Percentiles rank a stretch among this genome's conserved stretches.
These are phyloP conservation scores for Eulemur albifrons DNA, from an alignment of 2,797 vertebrate species.

Conservation along the genomic window DNA sequence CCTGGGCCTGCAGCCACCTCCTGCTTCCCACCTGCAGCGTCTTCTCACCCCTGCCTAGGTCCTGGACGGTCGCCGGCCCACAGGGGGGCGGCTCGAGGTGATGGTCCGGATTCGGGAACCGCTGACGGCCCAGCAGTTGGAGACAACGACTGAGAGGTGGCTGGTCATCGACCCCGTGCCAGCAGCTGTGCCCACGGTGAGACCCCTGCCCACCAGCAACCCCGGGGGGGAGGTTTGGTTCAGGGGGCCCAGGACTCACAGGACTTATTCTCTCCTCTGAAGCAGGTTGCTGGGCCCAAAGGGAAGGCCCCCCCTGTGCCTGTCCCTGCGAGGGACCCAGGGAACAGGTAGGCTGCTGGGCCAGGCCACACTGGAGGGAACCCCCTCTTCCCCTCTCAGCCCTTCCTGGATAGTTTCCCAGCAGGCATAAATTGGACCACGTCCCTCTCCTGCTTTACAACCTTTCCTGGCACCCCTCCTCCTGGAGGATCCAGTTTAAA, in stretches of 20 bases:
- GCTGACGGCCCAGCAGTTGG: conserved; percentile 88
- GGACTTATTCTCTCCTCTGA: neutral
- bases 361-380: neutral
- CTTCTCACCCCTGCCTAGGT: conserved; percentile 80
- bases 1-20: neutral
- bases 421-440: neutral
- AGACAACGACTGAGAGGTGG: conserved; percentile 91
- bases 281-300: conserved; percentile 70
- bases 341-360: conserved; percentile 64
- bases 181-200: conserved; percentile 82
- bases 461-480: neutral
- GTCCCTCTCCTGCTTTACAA: neutral
- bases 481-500: neutral
- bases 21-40: neutral
- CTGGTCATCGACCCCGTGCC: conserved; percentile 89
- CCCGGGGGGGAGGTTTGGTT: neutral
- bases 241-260: neutral
- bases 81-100: conserved; percentile 92
- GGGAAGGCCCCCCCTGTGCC: conserved; percentile 56
- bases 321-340: conserved; percentile 43
- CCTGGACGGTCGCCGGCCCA: conserved; percentile 92
- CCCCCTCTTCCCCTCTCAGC: neutral
- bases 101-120: conserved; percentile 91
- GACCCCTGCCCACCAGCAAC: neutral
- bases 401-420: neutral